Base-by-base conservation (phyloP, 1,140 invertebrate species). In the Ctenoplectra terminalis region DNA sequence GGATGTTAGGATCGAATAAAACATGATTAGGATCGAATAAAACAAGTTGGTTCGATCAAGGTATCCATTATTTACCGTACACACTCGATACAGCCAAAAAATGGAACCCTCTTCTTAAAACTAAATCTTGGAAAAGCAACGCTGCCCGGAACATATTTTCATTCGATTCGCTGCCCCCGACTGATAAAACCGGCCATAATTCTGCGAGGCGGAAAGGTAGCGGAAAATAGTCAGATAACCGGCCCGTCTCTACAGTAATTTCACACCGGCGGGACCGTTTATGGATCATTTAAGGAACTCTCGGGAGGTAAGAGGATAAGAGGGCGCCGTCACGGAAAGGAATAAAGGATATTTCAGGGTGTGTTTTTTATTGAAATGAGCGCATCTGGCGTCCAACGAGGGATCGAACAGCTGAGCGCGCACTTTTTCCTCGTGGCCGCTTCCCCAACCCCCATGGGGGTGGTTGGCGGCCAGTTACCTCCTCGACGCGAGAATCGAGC, bases 321-420 rank as follows among this genome's bases (percentile, higher is more conserved):
- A 63, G 71, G 37, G 7, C 1, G 8, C 23, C 11, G 5, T 3
- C n/a, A 52, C 26, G 48, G 58, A 46, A 48, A 76, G 37, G 43
- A 66, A 50, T 46, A 66, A 61, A 66, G 54, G 70, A 86, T 82
- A 88, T 81, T 64, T 82, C 34, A 52, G 50, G 69, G 34, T 76
- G 64, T 81, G 74, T 83, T 89, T 90, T 90, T 87, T 90, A 90
- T 89, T 86, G 80, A 83, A 86, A 91, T 87, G 78, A 88, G 82
- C 82, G 83, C 88, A 90, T 89, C 86, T 90, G 87, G 82, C 63
- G 73, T 70, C 67, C 76, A 34, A 58, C 66, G 60, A 67, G 66
- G 72, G 71, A 34, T 86, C 61, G 46, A 46, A 84, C 80, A 81
- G 87, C 84, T 90, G 89, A 91, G 79, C 76, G 77, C 61, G 83